Conservation (phyloP, 2,797 vertebrate species). For the Enteromius fasciolatus region DNA sequence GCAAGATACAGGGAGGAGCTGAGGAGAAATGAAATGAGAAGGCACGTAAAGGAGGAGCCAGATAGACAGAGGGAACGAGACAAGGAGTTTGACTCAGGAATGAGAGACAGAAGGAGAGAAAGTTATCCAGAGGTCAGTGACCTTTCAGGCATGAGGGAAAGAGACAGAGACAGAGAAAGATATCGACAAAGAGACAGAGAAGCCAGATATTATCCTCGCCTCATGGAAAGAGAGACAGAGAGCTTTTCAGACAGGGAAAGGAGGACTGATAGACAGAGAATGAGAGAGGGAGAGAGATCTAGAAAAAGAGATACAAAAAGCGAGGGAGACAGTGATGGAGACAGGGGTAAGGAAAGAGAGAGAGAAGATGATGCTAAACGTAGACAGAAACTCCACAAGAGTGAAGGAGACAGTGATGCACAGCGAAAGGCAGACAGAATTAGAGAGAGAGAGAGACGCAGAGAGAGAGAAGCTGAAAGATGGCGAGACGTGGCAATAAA, state of each 20-base stretch:
- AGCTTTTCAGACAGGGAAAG: conserved; percentile 62
- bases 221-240: conserved; percentile 46
- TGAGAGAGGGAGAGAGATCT: conserved; percentile 52
- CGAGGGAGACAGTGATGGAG: conserved; percentile 60
- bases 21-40: conserved; percentile 55
- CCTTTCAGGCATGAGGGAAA: conserved; percentile 47
- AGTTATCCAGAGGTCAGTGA: conserved; percentile 47
- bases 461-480: conserved; percentile 39
- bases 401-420: conserved; percentile 65
- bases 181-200: conserved; percentile 50
- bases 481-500: conserved; percentile 21
- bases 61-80: conserved; percentile 63
- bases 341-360: conserved; percentile 53
- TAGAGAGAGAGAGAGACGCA: conserved; percentile 48
- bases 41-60: conserved; percentile 48
- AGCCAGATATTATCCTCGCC: conserved; percentile 24
- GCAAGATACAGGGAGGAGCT: conserved; percentile 58
- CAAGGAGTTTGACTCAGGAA: conserved; percentile 55
- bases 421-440: conserved; percentile 14
- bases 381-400: conserved; percentile 61
- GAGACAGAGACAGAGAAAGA: conserved; percentile 56
- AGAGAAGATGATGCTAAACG: conserved; percentile 13
- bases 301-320: conserved; percentile 62
- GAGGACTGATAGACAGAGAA: conserved; percentile 65
- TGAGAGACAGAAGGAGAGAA: conserved; percentile 54